A percentile compares a stretch with the other conserved stretches of the same genome.
Conservation (phyloP, 2,888 invertebrate species). For the Pristionchus arcanus region DNA sequence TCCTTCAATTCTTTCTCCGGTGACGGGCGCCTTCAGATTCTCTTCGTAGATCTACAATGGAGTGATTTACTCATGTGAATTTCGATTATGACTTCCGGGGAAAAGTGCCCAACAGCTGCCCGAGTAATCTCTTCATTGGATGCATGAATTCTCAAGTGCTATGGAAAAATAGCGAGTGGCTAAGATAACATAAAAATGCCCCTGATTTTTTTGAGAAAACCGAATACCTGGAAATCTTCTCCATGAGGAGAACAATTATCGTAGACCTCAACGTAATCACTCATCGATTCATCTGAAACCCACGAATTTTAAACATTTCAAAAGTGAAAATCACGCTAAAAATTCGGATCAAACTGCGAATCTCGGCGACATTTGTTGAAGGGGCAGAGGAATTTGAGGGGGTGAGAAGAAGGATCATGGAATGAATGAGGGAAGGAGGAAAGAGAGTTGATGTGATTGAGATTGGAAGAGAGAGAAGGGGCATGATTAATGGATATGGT, state of each 20-base stretch:
- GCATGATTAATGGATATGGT: conserved; percentile 6
- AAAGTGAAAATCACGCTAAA: not conserved
- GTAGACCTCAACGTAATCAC: conserved; percentile 40
- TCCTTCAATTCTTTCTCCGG: conserved; percentile 42
- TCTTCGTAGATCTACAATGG: conserved; percentile 46
- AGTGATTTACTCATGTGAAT: not conserved
- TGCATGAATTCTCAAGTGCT: no score
- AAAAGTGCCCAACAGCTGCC: no score
- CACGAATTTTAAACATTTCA: not conserved
- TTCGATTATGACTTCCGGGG: not conserved
- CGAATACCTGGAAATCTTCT: conserved; percentile 15
- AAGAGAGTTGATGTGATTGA: not conserved
- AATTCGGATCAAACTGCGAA: not conserved
- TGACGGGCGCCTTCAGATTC: conserved; percentile 1
- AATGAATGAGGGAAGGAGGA: conserved; percentile 16
- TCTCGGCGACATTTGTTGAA: conserved; percentile 39
- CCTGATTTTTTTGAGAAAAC: not conserved
- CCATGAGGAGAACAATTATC: conserved; percentile 20
- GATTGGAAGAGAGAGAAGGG: not conserved
- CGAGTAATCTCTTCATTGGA: no score
- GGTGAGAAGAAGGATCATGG: conserved; percentile 25
- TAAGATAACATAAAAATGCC: no score
- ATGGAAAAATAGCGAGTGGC: no score
- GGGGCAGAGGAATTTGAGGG: conserved; percentile 33
- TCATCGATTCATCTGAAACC: conserved; percentile 6